Evolutionary conservation across 1,140 invertebrate genomes (phyloP).

Genomic region (Saccostrea echinata): DNA sequence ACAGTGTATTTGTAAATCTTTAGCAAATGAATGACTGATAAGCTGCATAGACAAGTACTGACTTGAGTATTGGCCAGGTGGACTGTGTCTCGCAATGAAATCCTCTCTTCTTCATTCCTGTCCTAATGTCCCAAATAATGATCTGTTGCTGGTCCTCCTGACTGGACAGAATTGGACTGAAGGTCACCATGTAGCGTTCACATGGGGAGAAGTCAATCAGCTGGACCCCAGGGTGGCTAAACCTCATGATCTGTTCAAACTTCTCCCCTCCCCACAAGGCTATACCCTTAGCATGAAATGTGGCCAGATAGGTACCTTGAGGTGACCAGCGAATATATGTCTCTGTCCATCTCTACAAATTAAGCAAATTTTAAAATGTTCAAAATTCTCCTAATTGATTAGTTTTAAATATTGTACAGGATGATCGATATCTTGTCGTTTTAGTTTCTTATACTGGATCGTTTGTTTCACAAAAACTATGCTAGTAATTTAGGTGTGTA

Average conservation of each 20-base stretch:
- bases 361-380: not conserved
- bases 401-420: not conserved
- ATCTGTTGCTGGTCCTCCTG: slow-evolving; percentile 81
- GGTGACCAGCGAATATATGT: slow-evolving; percentile 98
- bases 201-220: slow-evolving; percentile 98
- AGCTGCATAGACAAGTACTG: slow-evolving; percentile 56
- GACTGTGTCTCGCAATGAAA: slow-evolving; percentile 91
- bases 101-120: slow-evolving; percentile 94
- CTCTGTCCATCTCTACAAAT: slow-evolving; percentile 92
- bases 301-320: slow-evolving; percentile 96
- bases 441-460: not conserved
- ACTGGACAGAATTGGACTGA: slow-evolving; percentile 87
- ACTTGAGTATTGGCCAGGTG: slow-evolving; percentile 93
- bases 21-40: no score
- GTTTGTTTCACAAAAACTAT: no score
- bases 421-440: not conserved
- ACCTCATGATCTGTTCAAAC: slow-evolving; percentile 94
- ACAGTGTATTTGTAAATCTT: no score
- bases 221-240: slow-evolving; percentile 93
- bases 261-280: slow-evolving; percentile 97
- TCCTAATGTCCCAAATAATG: slow-evolving; percentile 91
- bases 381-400: not conserved
- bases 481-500: no score
- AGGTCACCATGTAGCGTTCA: slow-evolving; percentile 97
- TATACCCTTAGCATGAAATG: slow-evolving; percentile 96